A percentile compares a stretch with the other conserved stretches of the same genome.
phyloP scores from a whole-genome alignment of 2,797 vertebrate genomes.

The Apogon talboti region DNA sequence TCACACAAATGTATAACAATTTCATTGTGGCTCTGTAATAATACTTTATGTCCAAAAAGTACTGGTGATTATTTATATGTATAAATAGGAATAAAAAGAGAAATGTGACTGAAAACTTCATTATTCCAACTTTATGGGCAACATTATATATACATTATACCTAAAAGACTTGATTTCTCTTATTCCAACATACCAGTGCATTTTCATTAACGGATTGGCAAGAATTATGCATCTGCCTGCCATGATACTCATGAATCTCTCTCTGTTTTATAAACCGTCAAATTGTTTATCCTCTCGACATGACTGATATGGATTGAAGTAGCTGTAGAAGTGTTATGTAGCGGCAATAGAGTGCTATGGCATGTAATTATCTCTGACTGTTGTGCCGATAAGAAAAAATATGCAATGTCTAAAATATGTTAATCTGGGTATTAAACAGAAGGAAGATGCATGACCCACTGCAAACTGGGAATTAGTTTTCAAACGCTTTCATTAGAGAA shows the following conservation, averaged over 20 bases:
- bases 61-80: too few relatives aligned
- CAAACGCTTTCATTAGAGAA: constrained; percentile 62
- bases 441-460: constrained; percentile 54
- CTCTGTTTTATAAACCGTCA: constrained; percentile 44
- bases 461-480: constrained; percentile 60
- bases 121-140: too few relatives aligned
- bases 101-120: too few relatives aligned
- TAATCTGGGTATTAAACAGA: constrained; percentile 67
- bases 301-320: constrained; percentile 68
- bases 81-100: too few relatives aligned
- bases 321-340: constrained; percentile 53
- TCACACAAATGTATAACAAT: too few relatives aligned
- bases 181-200: neutral
- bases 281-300: constrained; percentile 61
- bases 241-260: constrained; percentile 32
- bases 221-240: constrained; percentile 48
- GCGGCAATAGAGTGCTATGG: constrained; percentile 37
- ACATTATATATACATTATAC: too few relatives aligned
- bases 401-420: constrained; percentile 54
- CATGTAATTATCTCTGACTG: constrained; percentile 70
- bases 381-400: constrained; percentile 61
- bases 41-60: too few relatives aligned
- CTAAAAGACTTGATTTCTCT: too few relatives aligned
- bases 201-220: constrained; percentile 42
- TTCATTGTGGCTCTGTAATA: too few relatives aligned